Conservation (phyloP, 2,113 vertebrate species). For the Neodon shergylaensis region DNA sequence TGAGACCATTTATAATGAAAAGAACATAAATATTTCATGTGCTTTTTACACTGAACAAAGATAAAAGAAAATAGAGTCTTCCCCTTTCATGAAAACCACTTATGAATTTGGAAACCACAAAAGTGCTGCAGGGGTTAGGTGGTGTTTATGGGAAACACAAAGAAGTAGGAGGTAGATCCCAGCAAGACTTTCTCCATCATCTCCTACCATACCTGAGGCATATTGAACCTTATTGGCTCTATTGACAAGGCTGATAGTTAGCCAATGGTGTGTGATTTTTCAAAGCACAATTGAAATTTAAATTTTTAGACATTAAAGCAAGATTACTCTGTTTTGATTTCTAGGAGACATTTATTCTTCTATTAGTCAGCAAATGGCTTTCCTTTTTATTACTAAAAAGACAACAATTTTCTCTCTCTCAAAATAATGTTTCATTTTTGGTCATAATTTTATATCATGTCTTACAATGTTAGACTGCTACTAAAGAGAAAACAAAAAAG, state of each 20-base stretch:
- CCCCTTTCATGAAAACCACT: background rate
- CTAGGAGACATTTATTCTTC: constrained; percentile 6
- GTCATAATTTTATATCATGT: background rate
- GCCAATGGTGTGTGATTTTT: background rate
- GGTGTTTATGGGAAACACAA: background rate
- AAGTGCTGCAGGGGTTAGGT: background rate
- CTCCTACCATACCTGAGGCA: background rate
- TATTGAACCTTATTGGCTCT: background rate
- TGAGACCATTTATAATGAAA: constrained; percentile 61
- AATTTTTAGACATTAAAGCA: constrained; percentile 12
- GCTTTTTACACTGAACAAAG: constrained; percentile 43
- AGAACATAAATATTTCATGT: constrained; percentile 40
- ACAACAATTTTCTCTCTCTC: background rate
- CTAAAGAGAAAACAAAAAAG: background rate
- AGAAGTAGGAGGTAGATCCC: background rate
- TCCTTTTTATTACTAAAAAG: background rate
- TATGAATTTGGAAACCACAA: constrained; percentile 2
- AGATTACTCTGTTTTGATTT: constrained; percentile 27
- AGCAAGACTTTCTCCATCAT: background rate
- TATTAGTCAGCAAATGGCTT: background rate
- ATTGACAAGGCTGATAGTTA: background rate
- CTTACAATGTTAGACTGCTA: background rate
- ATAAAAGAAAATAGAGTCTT: constrained; percentile 48
- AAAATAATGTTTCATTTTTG: background rate
- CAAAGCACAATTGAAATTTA: background rate